Percentiles rank a stretch among this genome's conserved stretches.
phyloP scores from a whole-genome alignment of 2,113 vertebrate genomes.

The Saccopteryx leptura region DNA sequence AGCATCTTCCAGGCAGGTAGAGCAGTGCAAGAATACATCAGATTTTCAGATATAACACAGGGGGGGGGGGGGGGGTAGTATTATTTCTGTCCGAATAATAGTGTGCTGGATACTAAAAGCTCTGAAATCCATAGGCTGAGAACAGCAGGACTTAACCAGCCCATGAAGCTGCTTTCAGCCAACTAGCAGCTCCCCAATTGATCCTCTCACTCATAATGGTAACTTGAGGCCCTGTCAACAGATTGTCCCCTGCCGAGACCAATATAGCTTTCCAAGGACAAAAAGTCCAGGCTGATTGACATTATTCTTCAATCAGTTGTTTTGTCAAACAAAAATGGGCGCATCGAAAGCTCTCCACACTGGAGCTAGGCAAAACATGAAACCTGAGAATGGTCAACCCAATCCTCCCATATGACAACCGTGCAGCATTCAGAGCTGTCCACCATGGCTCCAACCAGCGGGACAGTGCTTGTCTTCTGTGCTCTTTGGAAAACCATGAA shows the following conservation, averaged over 20 bases:
- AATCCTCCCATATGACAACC: neutral
- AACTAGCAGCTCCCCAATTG: neutral
- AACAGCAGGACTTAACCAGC: neutral
- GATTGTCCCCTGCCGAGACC: neutral
- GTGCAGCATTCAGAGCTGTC: accelerated
- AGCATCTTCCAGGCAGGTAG: constrained; percentile 67
- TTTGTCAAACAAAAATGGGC: neutral
- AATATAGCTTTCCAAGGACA: neutral
- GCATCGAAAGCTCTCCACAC: neutral
- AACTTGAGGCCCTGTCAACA: neutral
- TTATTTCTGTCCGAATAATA: constrained; percentile 73
- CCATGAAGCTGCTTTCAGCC: neutral
- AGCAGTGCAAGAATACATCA: constrained; percentile 67
- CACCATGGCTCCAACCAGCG: accelerated
- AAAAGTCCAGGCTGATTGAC: neutral
- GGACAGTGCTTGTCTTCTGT: neutral
- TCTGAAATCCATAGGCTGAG: constrained; percentile 43
- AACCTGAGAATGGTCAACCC: neutral
- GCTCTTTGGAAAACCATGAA: neutral
- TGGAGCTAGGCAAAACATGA: neutral
- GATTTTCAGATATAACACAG: constrained; percentile 72
- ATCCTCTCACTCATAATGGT: neutral
- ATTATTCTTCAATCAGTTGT: neutral
- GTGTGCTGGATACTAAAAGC: constrained; percentile 56
- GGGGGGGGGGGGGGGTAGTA: too few relatives aligned